Evolutionary conservation across 2,113 vertebrate species (phyloP).

Genomic region (Polypterus senegalus): DNA sequence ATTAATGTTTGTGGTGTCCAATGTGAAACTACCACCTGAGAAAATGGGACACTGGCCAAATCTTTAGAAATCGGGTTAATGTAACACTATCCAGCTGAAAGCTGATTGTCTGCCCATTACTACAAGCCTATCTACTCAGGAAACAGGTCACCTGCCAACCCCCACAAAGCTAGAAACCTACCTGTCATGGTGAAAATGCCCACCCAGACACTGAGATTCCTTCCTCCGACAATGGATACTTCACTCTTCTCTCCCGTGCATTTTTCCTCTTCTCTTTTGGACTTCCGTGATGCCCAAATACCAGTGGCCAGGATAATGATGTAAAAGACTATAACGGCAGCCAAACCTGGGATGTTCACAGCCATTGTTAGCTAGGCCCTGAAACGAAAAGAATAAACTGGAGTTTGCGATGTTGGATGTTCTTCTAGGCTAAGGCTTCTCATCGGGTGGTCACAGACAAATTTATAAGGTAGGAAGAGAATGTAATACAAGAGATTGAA

Average conservation of each 20-base stretch:
- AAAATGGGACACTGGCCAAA: no score
- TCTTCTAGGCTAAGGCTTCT: no score
- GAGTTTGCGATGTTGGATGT: no score
- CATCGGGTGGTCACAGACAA: not conserved
- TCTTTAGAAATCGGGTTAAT: no score
- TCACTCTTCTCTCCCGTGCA: slow-evolving; percentile 24
- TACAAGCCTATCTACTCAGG: not conserved
- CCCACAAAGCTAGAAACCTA: slow-evolving; percentile 21
- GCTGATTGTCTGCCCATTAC: no score
- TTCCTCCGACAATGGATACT: slow-evolving; percentile 38
- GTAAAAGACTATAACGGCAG: slow-evolving; percentile 35
- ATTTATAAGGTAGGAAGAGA: no score
- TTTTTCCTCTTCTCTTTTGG: slow-evolving; percentile 29
- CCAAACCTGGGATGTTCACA: slow-evolving; percentile 35
- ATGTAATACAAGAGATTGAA: no score
- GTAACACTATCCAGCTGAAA: no score
- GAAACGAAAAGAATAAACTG: no score
- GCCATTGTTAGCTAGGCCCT: slow-evolving; percentile 23
- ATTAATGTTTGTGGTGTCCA: no score
- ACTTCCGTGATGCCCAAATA: slow-evolving; percentile 43
- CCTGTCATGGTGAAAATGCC: slow-evolving; percentile 42
- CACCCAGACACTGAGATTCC: slow-evolving; percentile 32
- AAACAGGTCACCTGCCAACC: not conserved
- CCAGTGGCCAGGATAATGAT: slow-evolving; percentile 27
- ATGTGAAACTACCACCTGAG: no score